phyloP scores from a whole-genome alignment of 2,888 invertebrate genomes.

The Kryphioiulus occultus region DNA sequence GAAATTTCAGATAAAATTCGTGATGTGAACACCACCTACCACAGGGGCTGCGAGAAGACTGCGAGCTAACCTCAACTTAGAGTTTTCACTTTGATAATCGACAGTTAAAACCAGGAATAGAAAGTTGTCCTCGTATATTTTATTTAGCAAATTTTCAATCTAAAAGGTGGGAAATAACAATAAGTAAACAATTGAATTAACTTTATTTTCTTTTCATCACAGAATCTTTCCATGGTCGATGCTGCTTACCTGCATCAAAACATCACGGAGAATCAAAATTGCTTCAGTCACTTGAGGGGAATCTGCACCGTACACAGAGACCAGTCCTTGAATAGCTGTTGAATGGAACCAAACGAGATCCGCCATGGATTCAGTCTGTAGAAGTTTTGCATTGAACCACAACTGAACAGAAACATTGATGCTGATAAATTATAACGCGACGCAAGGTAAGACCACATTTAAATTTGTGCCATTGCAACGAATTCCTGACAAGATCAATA shows the following conservation, averaged over 20 bases:
- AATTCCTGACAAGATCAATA: background rate
- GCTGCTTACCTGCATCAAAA: slow-evolving; percentile 39
- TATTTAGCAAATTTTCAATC: background rate
- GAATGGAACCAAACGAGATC: slow-evolving; percentile 70
- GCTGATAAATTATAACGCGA: background rate
- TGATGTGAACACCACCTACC: background rate
- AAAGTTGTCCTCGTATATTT: slow-evolving; percentile 40
- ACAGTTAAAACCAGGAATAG: slow-evolving; percentile 42
- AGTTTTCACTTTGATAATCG: slow-evolving; percentile 47
- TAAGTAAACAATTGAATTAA: background rate
- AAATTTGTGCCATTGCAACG: background rate
- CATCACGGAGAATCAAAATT: slow-evolving; percentile 65
- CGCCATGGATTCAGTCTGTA: slow-evolving; percentile 67
- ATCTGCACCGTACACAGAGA: slow-evolving; percentile 72
- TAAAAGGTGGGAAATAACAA: background rate
- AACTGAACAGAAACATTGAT: slow-evolving; percentile 42
- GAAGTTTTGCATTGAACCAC: slow-evolving; percentile 2
- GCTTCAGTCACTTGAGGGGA: slow-evolving; percentile 67
- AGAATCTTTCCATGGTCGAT: background rate
- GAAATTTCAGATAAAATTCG: background rate
- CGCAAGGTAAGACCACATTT: slow-evolving; percentile 30
- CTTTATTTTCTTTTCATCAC: background rate
- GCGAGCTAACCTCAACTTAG: slow-evolving; percentile 46
- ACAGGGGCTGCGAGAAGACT: slow-evolving; percentile 44
- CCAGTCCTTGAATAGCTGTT: slow-evolving; percentile 70